Evolutionary conservation across 2,797 vertebrate species (phyloP).

Genomic region (Squalus acanthias): DNA sequence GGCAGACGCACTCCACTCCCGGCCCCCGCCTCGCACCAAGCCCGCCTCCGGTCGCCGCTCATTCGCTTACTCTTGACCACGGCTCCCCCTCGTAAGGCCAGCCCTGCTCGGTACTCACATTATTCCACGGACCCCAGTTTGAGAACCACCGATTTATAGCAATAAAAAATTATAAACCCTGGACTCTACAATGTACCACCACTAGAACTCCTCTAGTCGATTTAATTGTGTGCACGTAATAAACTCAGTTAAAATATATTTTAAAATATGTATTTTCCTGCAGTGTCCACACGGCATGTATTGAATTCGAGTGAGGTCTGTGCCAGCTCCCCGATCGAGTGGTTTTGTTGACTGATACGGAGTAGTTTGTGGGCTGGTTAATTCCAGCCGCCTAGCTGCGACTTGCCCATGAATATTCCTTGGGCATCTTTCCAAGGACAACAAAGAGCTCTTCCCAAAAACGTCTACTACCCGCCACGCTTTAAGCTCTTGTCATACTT

Average conservation of each 20-base stretch:
- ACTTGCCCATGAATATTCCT: background rate
- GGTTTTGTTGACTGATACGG: background rate
- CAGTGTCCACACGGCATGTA: background rate
- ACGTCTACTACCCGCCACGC: background rate
- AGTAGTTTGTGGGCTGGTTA: background rate
- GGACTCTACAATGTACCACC: background rate
- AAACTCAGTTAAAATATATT: background rate
- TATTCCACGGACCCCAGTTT: too few relatives aligned
- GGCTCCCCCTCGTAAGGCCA: too few relatives aligned
- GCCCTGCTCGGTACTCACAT: too few relatives aligned
- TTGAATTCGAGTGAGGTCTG: background rate
- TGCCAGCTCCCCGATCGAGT: background rate
- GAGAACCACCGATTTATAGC: background rate
- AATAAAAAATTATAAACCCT: background rate
- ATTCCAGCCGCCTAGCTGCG: background rate
- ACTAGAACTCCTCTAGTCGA: background rate
- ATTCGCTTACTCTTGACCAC: too few relatives aligned
- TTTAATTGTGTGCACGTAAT: background rate
- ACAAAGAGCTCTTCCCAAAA: background rate
- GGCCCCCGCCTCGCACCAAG: too few relatives aligned
- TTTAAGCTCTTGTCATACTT: background rate
- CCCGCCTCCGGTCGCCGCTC: too few relatives aligned
- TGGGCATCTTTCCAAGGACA: background rate
- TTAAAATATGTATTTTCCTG: background rate
- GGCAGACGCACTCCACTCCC: too few relatives aligned